These are phyloP conservation scores for Drosophila gunungcola DNA, from an alignment of 1,140 invertebrate species.

Conservation along the genomic window DNA sequence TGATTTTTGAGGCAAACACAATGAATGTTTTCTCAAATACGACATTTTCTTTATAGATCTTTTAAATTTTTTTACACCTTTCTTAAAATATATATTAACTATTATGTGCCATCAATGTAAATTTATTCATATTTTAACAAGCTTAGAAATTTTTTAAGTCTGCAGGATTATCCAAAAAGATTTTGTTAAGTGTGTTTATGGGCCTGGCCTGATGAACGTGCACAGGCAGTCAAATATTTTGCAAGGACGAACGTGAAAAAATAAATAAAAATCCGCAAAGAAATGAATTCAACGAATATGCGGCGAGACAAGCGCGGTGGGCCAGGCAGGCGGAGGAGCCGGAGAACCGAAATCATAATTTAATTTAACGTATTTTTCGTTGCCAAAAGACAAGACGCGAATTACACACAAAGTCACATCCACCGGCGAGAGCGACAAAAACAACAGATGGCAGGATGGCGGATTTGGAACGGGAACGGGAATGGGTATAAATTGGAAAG, in stretches of 20 bases:
- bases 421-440: constrained; percentile 31
- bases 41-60: too few relatives aligned
- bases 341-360: constrained; percentile 76
- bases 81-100: too few relatives aligned
- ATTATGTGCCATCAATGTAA: too few relatives aligned
- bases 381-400: constrained; percentile 68
- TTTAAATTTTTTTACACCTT: too few relatives aligned
- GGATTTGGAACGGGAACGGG: too few relatives aligned
- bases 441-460: constrained; percentile 41
- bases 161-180: constrained; percentile 4
- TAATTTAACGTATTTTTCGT: constrained; percentile 81
- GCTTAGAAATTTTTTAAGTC: too few relatives aligned
- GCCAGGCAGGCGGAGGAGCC: neutral
- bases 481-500: constrained; percentile 13
- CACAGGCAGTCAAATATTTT: constrained; percentile 74
- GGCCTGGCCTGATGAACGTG: constrained; percentile 63
- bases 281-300: constrained; percentile 77
- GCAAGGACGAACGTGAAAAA: constrained; percentile 68
- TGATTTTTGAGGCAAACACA: too few relatives aligned
- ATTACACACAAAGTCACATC: constrained; percentile 54
- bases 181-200: constrained; percentile 23
- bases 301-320: constrained; percentile 3
- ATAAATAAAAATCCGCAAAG: constrained; percentile 50
- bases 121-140: too few relatives aligned
- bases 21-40: too few relatives aligned